Base-by-base conservation (phyloP, 2,113 vertebrate genomes). In the Mionectes macconnelli region DNA sequence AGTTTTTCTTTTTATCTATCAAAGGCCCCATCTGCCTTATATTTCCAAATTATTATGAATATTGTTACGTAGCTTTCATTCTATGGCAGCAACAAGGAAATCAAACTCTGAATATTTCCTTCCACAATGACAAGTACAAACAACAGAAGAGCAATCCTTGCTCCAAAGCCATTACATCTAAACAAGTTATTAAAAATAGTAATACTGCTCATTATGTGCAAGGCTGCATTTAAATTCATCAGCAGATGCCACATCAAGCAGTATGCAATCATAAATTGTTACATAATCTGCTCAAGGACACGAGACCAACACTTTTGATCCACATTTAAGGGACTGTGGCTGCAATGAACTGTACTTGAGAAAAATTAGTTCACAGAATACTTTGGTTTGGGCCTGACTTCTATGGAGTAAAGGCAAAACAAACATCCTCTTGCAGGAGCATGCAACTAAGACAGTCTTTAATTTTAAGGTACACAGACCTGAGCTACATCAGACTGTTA, bases 161-260 rank as follows among this genome's bases (percentile, higher is more conserved):
- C 74, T 95, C 74, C 82, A 90, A 68, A 91, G 31, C 20, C 70
- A 62, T 83, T 44, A 21, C 50, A 50, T n/a, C 52, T 44, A 73
- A 87, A 53, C 57, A 73, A 80, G 70, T 85, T 87, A 95, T 87
- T 85, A 80, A 87, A 93, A 93, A 49, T 5, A 87, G n/a, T 37
- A 60, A 56, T 68, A n/a, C 56, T 31, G 18, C 80, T 85, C 31
- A 56, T 85, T 50, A 27, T 25, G 60, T 77, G 63, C 56, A 66
- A 93, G 62, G 66, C 15, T 60, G n/a, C 45, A 52, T 80, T 69
- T 79, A 75, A 78, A 87, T 79, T 79, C 79, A 86, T 39, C 63
- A 90, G 75, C 75, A 92, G 85, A 90, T 85, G 45, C 75, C 63
- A 79, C 63, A 57, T 53, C 70, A 66, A 69, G 63, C 53, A 63